Evolutionary conservation across 2,797 vertebrate species (phyloP).

Genomic region (Pyrocephalus nanus): DNA sequence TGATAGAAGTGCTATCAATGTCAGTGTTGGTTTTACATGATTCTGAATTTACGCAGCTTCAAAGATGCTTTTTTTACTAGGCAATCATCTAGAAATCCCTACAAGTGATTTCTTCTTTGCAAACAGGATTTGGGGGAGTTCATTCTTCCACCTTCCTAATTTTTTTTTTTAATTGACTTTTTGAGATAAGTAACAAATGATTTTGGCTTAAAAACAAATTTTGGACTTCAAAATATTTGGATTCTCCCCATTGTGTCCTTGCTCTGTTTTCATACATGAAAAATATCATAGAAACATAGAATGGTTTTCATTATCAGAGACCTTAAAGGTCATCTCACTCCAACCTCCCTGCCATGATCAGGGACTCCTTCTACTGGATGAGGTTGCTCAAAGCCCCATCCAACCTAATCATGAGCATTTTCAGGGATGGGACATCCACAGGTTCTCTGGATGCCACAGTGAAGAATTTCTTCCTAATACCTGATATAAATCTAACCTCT

Average conservation of each 20-base stretch:
- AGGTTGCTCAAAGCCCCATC: neutral
- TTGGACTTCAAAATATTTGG: neutral
- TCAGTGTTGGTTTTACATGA: neutral
- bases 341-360: neutral
- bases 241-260: neutral
- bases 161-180: neutral
- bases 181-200: neutral
- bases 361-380: neutral
- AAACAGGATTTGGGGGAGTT: neutral
- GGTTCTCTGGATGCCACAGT: neutral
- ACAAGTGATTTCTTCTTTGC: neutral
- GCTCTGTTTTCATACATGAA: neutral
- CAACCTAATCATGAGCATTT: neutral
- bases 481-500: too few species aligned
- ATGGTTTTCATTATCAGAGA: neutral
- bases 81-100: neutral
- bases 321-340: neutral
- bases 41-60: neutral
- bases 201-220: neutral
- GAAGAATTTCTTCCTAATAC: neutral
- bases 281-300: neutral
- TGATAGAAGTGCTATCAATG: neutral
- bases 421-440: neutral
- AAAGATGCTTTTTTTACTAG: neutral
- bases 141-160: neutral